Base-by-base conservation (phyloP, 2,113 vertebrate genomes). In the Nycticryphes semicollaris region DNA sequence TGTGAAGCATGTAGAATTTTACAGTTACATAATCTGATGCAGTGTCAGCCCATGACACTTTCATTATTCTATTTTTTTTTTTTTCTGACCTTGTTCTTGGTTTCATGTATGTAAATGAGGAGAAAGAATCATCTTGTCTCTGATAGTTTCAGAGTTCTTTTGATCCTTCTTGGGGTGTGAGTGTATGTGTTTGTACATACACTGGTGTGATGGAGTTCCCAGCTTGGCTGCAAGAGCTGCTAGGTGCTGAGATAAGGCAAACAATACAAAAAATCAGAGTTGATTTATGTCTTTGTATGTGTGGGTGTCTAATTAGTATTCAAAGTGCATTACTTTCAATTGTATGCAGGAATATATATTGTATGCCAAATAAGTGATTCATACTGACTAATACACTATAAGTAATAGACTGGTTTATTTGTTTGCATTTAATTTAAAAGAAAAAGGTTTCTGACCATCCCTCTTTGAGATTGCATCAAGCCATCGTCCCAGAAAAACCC, bases 381-480 rank as follows among this genome's bases (percentile, higher is more conserved):
- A 75, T 79, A 59, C 81, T 91, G 91, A 96, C 56, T 95, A 95
- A 88, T 50, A 51, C 25, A 57, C 94, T 72, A 6, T 54, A 76
- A 82, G 45, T 73, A 88, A 93, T 73, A 86, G 69, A 88, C 19
- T 95, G 73, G 6, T 78, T 91, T 92, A 90, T 78, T 94, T 85
- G 50, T 95, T 93, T 97, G 30, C 43, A 78, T 92, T 96, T 95
- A 89, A 90, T 81, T 95, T 66, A 72, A 79, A 97, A 94, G 54
- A 50, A 93, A 93, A 95, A 86, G 16, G 13, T 57, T 79, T 67
- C 16, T 79, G 57, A 54, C 73, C 57, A 64, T 77, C 35, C 48
- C 30, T 84, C 51, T 87, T 84, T 41, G 54, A 84, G 72, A 92
- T 14, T 60, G 47, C 37, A 64, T 70, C 19, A 77, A 74, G 16